Evolutionary conservation across 2,888 invertebrate species (phyloP), one percentile per base, ranked within the genome.

Genomic region (Ennomos erosarius): DNA sequence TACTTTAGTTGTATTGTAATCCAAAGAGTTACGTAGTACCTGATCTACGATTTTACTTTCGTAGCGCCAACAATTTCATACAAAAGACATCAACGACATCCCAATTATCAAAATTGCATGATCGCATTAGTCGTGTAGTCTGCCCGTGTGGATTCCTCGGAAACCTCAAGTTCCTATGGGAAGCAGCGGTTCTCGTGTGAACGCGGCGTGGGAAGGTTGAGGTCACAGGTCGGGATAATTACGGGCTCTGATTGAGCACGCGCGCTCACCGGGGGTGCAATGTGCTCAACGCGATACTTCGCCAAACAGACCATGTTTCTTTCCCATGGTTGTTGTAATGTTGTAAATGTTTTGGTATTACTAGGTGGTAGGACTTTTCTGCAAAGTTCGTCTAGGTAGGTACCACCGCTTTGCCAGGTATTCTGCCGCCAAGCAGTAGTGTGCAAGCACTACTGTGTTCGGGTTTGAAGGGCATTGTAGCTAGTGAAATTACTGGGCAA

Each of bases 151-250:
- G 50, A 50, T 50, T 54, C 40, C 37, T 47, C 35, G 46, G 40
- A 50, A 38, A 39, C 49, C 35, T 46, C 50, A 33, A 35, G 76
- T 84, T 87, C 87, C 85, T 83, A 84, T 90, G 90, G 84, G 90
- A 91, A 90, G 81, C 81, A 68, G 64, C 67, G 72, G 70, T 80
- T 90, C 89, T 85, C 90, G 87, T 90, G 91, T 88, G 91, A 91
- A 88, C 77, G 69, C 64, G 79, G 80, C 85, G 88, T 88, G 90
- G 87, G 89, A 88, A 83, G 65, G 67, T 58, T 67, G 73, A 82
- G 91, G 90, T 91, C 90, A 85, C 79, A 87, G 87, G 87, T 87
- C 87, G 80, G 79, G 82, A 82, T 88, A 88, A 91, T 91, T 88
- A 87, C 79, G 77, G 76, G 75, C 73, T 69, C 43, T 56, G 61